A percentile compares a stretch with the other conserved stretches of the same genome.
These are phyloP conservation scores for Baccha elongata DNA, from an alignment of 2,888 invertebrate species.

Conservation along the genomic window DNA sequence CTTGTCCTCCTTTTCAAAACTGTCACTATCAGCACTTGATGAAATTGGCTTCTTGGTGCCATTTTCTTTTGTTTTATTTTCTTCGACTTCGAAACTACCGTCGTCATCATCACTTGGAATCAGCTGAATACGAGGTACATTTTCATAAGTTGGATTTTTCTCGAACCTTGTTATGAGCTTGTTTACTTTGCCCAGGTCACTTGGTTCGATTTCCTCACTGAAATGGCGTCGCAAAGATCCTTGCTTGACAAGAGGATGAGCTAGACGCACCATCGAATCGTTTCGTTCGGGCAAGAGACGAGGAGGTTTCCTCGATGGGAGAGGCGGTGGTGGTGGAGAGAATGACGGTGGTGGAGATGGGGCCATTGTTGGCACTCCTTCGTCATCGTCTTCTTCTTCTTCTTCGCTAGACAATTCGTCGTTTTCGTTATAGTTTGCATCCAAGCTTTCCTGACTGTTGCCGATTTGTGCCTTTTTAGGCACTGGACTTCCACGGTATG, in stretches of 20 bases:
- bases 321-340: conserved; percentile 75
- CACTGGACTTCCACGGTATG: conserved; percentile 32
- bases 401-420: conserved; percentile 53
- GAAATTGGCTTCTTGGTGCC: conserved; percentile 17
- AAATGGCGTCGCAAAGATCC: conserved; percentile 79
- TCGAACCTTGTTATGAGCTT: conserved; percentile 81
- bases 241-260: conserved; percentile 80
- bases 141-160: conserved; percentile 61
- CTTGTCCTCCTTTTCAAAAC: not conserved
- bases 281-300: conserved; percentile 77
- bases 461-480: conserved; percentile 74
- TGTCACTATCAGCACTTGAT: not conserved
- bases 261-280: conserved; percentile 76
- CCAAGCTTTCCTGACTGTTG: conserved; percentile 78
- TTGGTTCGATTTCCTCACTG: conserved; percentile 79
- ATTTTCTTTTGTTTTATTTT: conserved; percentile 58
- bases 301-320: conserved; percentile 63
- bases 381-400: conserved; percentile 47
- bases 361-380: conserved; percentile 76
- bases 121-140: conserved; percentile 72
- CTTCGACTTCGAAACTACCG: conserved; percentile 26
- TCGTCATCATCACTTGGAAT: conserved; percentile 65
- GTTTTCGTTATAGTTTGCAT: conserved; percentile 75
- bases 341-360: conserved; percentile 77
- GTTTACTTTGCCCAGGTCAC: conserved; percentile 80